Evolutionary conservation across 2,888 invertebrate genomes (phyloP).

Genomic region (Dynastes hyllus): DNA sequence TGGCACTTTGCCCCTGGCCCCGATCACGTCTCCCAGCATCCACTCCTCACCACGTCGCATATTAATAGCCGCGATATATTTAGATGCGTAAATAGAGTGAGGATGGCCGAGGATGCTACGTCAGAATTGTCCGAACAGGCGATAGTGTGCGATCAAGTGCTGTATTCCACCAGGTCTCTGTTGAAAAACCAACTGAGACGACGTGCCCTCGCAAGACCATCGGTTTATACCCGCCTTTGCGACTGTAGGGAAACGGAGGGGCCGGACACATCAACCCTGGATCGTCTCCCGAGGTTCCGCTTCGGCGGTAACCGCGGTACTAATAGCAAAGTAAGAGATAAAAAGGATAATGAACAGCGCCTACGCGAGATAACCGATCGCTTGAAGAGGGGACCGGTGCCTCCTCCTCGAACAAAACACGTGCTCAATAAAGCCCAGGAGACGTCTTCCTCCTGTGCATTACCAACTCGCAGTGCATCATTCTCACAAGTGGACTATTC

Average conservation of each 20-base stretch:
- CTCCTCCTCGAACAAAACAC: slow-evolving; percentile 67
- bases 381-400: slow-evolving; percentile 75
- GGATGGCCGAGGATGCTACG: slow-evolving; percentile 68
- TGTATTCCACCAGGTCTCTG: slow-evolving; percentile 59
- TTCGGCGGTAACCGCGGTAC: slow-evolving; percentile 75
- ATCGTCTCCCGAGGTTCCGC: slow-evolving; percentile 86
- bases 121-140: slow-evolving; percentile 67
- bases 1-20: slow-evolving; percentile 70
- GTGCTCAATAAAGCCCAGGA: slow-evolving; percentile 56
- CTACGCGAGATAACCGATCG: slow-evolving; percentile 86
- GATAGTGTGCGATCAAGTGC: slow-evolving; percentile 68
- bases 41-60: slow-evolving; percentile 67
- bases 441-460: slow-evolving; percentile 59
- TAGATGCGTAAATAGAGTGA: slow-evolving; percentile 71
- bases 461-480: slow-evolving; percentile 88
- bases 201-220: slow-evolving; percentile 68
- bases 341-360: slow-evolving; percentile 78
- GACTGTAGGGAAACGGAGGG: slow-evolving; percentile 65
- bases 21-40: slow-evolving; percentile 71
- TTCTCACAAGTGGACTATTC: slow-evolving; percentile 90
- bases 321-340: slow-evolving; percentile 62
- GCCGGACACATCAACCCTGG: slow-evolving; percentile 75
- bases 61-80: slow-evolving; percentile 72
- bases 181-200: slow-evolving; percentile 63
- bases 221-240: slow-evolving; percentile 66